Conservation (phyloP, 1,140 invertebrate genomes). For the Drosophila ohnishii region DNA sequence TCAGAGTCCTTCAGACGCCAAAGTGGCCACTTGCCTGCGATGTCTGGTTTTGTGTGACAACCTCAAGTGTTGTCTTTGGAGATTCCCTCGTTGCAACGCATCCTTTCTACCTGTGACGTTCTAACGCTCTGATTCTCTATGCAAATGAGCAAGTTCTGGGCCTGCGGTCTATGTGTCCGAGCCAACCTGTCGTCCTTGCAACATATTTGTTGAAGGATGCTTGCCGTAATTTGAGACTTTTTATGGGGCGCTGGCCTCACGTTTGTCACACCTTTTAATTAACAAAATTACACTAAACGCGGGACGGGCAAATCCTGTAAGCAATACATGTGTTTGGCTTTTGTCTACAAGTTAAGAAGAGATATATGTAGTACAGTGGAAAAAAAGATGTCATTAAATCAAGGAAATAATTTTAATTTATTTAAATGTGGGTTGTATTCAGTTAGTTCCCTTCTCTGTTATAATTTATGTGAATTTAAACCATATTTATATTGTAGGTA, state of each 20-base stretch:
- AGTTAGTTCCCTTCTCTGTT: background rate
- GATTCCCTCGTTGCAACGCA: background rate
- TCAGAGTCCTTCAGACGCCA: conserved; percentile 20
- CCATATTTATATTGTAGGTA: background rate
- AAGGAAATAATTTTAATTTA: background rate
- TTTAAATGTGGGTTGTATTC: background rate
- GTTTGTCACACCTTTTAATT: conserved; percentile 73
- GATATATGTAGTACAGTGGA: background rate
- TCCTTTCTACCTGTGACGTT: background rate
- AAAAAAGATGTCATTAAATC: background rate
- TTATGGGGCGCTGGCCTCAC: conserved; percentile 22
- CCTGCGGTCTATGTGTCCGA: conserved; percentile 6
- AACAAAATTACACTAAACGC: conserved; percentile 50
- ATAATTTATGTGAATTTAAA: background rate
- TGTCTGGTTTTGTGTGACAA: conserved; percentile 39
- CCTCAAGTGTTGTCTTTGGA: conserved; percentile 37
- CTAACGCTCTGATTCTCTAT: conserved; percentile 31
- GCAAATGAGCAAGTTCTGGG: conserved; percentile 53
- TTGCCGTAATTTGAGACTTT: conserved; percentile 52
- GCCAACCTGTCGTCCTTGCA: conserved; percentile 40
- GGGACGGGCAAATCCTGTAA: conserved; percentile 15
- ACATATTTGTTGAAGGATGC: conserved; percentile 30
- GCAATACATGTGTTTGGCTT: conserved; percentile 10
- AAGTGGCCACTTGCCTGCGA: conserved; percentile 37
- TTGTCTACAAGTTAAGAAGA: background rate